Conservation (phyloP, 2,797 vertebrate species). For the Bufotes viridis region DNA sequence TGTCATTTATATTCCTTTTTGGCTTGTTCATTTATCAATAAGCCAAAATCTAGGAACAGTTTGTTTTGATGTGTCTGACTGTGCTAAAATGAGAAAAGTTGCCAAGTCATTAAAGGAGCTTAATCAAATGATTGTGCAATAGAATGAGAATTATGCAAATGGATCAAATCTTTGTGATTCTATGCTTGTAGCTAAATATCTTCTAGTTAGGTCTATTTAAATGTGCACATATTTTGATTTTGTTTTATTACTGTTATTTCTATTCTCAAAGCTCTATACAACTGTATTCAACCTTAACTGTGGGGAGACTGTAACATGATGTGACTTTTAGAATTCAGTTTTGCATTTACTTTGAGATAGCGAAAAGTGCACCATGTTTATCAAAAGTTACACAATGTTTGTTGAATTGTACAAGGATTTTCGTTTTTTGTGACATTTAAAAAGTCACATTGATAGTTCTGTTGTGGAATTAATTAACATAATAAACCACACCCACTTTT, state of each 20-base stretch:
- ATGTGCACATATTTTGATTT: not conserved
- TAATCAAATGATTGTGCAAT: not conserved
- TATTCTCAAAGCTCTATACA: too few species aligned
- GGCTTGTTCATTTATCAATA: slow-evolving; percentile 2
- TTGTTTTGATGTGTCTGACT: not conserved
- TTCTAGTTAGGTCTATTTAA: not conserved
- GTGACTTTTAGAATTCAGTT: too few species aligned
- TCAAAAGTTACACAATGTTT: too few species aligned
- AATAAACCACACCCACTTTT: too few species aligned
- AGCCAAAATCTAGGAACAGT: not conserved
- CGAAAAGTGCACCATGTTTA: too few species aligned
- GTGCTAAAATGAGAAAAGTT: not conserved
- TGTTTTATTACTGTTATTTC: not conserved
- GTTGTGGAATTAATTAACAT: too few species aligned
- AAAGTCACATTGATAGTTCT: too few species aligned
- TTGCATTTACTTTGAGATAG: too few species aligned
- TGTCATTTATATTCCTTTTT: slow-evolving; percentile 1
- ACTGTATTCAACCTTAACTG: too few species aligned
- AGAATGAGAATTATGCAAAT: slow-evolving; percentile 13
- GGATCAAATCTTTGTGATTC: not conserved
- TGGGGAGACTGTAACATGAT: too few species aligned
- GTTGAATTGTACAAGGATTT: too few species aligned
- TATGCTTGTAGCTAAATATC: not conserved
- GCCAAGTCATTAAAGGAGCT: slow-evolving; percentile 4
- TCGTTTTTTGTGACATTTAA: too few species aligned